Evolutionary conservation across 2,113 vertebrate genomes (phyloP).

Genomic region (Helogale parvula): DNA sequence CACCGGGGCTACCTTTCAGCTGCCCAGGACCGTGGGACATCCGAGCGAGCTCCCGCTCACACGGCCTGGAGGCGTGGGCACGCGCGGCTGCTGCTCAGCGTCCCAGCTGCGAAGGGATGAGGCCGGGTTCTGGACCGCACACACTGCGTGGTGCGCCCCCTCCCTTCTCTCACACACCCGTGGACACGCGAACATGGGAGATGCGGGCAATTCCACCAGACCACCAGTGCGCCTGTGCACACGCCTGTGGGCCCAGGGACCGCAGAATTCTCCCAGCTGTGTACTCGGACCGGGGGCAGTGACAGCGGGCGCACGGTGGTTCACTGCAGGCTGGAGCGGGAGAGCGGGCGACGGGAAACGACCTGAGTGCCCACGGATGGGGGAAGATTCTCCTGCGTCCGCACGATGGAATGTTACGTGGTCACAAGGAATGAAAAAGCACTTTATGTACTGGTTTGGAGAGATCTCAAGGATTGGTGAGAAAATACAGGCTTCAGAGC

Average conservation of each 20-base stretch:
- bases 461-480: not conserved
- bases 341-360: not conserved
- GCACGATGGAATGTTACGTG: fast-evolving
- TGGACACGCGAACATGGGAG: not conserved
- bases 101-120: not conserved
- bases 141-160: fast-evolving
- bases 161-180: not conserved
- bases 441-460: not conserved
- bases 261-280: not conserved
- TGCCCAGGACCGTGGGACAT: not conserved
- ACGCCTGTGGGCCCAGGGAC: not conserved
- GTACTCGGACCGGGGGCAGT: not conserved
- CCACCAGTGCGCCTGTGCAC: fast-evolving
- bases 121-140: not conserved
- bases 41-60: not conserved
- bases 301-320: not conserved
- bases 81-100: no score
- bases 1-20: not conserved
- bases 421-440: not conserved
- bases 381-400: not conserved
- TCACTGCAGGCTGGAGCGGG: not conserved
- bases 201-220: not conserved
- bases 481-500: not conserved
- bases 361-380: fast-evolving
- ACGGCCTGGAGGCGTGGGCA: not conserved